Conservation (phyloP, 2,888 invertebrate species). For the Boloria euphrosyne region DNA sequence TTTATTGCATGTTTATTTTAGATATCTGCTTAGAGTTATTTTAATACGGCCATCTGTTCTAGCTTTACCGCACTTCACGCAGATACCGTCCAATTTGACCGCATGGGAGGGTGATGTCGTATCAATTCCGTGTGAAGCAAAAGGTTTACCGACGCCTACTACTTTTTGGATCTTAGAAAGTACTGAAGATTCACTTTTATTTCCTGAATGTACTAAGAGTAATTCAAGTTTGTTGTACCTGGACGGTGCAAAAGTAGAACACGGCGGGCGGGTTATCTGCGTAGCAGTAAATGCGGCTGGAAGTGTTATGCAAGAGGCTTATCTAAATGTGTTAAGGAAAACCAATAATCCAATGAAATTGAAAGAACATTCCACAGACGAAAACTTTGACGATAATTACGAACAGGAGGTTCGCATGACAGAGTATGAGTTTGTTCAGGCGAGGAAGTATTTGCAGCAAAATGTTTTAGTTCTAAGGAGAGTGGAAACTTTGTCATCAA, state of each 20-base stretch:
- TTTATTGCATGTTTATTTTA: constrained; percentile 73
- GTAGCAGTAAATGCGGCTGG: constrained; percentile 78
- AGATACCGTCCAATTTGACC: constrained; percentile 93
- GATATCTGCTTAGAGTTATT: constrained; percentile 64
- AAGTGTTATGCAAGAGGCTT: constrained; percentile 78
- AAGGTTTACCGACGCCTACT: constrained; percentile 95
- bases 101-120: constrained; percentile 93
- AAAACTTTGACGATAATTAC: constrained; percentile 61
- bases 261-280: constrained; percentile 77
- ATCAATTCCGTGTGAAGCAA: constrained; percentile 94
- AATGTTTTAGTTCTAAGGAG: constrained; percentile 89
- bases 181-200: constrained; percentile 85
- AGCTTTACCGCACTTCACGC: constrained; percentile 94
- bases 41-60: constrained; percentile 79
- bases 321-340: constrained; percentile 74
- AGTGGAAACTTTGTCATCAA: constrained; percentile 86
- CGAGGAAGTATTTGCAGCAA: constrained; percentile 89
- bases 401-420: constrained; percentile 80
- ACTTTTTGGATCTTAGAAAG: constrained; percentile 98
- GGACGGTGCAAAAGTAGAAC: constrained; percentile 70
- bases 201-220: constrained; percentile 78
- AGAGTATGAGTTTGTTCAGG: constrained; percentile 89
- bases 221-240: constrained; percentile 76
- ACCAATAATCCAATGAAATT: constrained; percentile 67
- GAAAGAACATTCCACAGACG: constrained; percentile 59